These are phyloP conservation scores for Heterocephalus glaber DNA, from an alignment of 2,113 vertebrate genomes.

Conservation along the genomic window DNA sequence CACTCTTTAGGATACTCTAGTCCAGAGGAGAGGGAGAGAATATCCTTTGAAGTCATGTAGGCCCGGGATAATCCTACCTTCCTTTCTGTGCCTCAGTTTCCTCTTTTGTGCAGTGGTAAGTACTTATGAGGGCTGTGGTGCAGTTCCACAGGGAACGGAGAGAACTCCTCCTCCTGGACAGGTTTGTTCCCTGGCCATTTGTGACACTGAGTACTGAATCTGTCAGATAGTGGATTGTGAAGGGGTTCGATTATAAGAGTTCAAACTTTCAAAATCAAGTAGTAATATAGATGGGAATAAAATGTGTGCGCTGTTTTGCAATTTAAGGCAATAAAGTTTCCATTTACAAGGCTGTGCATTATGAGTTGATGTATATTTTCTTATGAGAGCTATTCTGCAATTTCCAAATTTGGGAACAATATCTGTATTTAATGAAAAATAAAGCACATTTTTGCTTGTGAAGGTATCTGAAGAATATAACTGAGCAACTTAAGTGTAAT, in stretches of 20 bases:
- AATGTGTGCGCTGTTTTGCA: neutral
- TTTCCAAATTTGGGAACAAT: constrained; percentile 3
- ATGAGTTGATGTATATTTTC: neutral
- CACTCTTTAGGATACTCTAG: neutral
- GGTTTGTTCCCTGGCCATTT: neutral
- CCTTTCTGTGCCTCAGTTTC: neutral
- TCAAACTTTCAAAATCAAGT: neutral
- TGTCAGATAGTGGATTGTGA: neutral
- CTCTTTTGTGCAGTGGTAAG: neutral
- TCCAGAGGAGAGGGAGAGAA: neutral
- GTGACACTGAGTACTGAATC: neutral
- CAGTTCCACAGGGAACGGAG: neutral
- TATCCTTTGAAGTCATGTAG: neutral
- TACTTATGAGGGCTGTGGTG: neutral
- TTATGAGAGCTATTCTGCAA: neutral
- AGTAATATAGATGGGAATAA: neutral
- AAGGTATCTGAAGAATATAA: neutral
- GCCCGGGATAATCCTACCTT: neutral
- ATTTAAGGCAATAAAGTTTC: constrained; percentile 9
- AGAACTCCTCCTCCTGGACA: neutral
- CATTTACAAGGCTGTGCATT: neutral
- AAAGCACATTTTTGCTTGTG: constrained; percentile 14
- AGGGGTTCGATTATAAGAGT: neutral
- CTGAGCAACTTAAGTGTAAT: neutral
- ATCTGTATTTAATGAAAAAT: constrained; percentile 17